Conservation (phyloP, 2,113 vertebrate genomes). For the Mus pahari region DNA sequence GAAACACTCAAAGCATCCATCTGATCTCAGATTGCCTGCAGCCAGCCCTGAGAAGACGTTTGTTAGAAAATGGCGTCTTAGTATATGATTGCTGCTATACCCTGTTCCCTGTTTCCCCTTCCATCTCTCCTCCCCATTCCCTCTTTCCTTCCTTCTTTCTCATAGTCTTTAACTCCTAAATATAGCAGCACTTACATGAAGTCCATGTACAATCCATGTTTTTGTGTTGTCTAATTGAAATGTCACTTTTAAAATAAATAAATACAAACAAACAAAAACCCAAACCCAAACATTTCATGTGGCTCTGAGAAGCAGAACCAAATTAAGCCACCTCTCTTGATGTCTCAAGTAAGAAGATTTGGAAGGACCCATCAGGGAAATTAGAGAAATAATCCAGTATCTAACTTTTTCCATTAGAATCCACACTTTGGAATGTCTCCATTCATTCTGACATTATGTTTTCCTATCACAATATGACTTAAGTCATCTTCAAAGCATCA, state of each 20-base stretch:
- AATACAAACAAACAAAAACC: no score
- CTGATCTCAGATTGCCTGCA: not conserved
- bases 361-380: not conserved
- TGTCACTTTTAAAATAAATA: not conserved
- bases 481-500: not conserved
- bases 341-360: not conserved
- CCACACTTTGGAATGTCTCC: not conserved
- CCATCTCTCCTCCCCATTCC: no score
- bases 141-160: not conserved
- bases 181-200: not conserved
- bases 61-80: not conserved
- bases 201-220: not conserved
- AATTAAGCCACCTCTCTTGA: not conserved
- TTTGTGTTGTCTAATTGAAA: not conserved
- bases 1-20: not conserved
- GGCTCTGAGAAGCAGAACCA: not conserved
- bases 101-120: not conserved
- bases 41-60: not conserved
- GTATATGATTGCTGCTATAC: not conserved
- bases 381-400: not conserved
- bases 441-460: not conserved
- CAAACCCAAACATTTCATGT: not conserved
- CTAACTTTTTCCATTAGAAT: conserved; percentile 3
- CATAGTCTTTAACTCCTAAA: not conserved
- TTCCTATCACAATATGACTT: not conserved